Percentiles rank a stretch among this genome's conserved stretches.
Evolutionary conservation across 2,888 invertebrate genomes (phyloP).

Genomic region (Malthinus seriepunctatus): DNA sequence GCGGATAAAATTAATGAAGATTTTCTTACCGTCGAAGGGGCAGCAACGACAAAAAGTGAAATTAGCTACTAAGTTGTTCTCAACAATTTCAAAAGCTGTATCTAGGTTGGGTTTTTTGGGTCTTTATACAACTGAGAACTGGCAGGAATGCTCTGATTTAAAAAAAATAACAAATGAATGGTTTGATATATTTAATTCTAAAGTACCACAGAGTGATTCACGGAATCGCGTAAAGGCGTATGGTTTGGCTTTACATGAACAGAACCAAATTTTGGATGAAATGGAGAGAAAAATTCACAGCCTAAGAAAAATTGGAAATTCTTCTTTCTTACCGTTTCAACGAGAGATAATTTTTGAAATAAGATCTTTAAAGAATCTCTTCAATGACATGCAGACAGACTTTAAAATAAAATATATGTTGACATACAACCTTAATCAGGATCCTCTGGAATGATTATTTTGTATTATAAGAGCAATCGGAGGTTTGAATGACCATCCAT

Average conservation of each 20-base stretch:
- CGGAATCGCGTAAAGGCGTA: conserved; percentile 18
- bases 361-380: conserved; percentile 7
- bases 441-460: conserved; percentile 3
- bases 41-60: conserved; percentile 12
- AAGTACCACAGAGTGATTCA: conserved; percentile 17
- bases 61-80: conserved; percentile 27
- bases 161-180: conserved; percentile 19
- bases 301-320: conserved; percentile 1
- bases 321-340: conserved; percentile 27
- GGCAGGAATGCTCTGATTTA: conserved; percentile 15
- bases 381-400: conserved; percentile 8
- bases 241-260: conserved; percentile 18
- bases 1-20: conserved; percentile 1
- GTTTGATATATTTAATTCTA: conserved; percentile 31
- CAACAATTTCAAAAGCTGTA: conserved; percentile 23
- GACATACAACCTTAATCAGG: conserved; percentile 15
- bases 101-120: neutral
- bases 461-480: conserved; percentile 6
- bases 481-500: conserved; percentile 29
- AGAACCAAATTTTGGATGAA: conserved; percentile 17
- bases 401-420: conserved; percentile 17
- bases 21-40: neutral
- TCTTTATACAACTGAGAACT: conserved; percentile 9
- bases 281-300: conserved; percentile 12
- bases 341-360: conserved; percentile 21